Evolutionary conservation across 2,113 vertebrate genomes (phyloP).

Genomic region (Channa maculata): DNA sequence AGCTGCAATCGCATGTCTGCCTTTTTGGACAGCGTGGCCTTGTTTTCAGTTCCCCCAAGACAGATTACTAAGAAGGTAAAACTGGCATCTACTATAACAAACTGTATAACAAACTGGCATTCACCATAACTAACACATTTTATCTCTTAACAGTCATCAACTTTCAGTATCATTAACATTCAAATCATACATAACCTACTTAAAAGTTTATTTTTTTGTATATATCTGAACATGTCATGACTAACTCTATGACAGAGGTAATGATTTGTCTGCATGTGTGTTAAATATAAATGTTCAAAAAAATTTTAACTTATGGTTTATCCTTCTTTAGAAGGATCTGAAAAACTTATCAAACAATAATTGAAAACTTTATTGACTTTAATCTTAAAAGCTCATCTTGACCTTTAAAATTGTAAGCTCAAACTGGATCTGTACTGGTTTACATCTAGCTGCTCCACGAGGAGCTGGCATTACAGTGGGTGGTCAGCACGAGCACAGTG

Average conservation of each 20-base stretch:
- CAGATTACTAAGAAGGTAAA: constrained; percentile 91
- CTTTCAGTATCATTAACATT: constrained; percentile 33
- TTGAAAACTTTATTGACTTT: too few species aligned
- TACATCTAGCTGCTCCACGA: constrained; percentile 87
- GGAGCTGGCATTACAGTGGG: constrained; percentile 92
- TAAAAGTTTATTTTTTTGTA: too few species aligned
- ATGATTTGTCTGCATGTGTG: background rate
- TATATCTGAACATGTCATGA: background rate
- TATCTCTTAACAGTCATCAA: constrained; percentile 27
- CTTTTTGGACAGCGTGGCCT: constrained; percentile 87
- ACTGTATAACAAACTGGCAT: constrained; percentile 70
- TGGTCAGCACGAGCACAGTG: constrained; percentile 88
- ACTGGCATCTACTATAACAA: constrained; percentile 42
- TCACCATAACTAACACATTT: constrained; percentile 41
- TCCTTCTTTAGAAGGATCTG: too few species aligned
- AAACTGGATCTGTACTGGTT: constrained; percentile 28
- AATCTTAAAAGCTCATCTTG: too few species aligned
- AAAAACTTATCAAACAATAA: too few species aligned
- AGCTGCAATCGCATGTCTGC: constrained; percentile 90
- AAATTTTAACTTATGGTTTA: too few species aligned
- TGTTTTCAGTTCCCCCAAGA: constrained; percentile 84
- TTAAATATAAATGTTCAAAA: too few species aligned
- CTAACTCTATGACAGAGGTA: constrained; percentile 4
- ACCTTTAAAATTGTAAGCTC: background rate
- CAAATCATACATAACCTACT: constrained; percentile 22